A percentile compares a stretch with the other conserved stretches of the same genome.
phyloP scores from a whole-genome alignment of 2,113 vertebrate genomes.

The Chionis minor region DNA sequence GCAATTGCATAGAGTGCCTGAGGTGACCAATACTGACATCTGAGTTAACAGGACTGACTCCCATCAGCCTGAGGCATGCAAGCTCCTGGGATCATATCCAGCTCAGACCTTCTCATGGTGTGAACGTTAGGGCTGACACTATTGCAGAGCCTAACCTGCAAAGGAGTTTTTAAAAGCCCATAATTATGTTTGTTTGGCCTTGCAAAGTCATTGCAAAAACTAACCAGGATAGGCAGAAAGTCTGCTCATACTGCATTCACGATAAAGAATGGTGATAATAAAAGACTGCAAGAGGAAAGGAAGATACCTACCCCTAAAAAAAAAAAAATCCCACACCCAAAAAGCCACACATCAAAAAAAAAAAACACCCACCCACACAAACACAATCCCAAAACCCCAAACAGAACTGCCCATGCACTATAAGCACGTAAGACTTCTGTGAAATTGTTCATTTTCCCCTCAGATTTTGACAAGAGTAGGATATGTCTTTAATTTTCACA shows the following conservation, averaged over 20 bases:
- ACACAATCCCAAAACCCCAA: not conserved
- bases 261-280: not conserved
- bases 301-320: not conserved
- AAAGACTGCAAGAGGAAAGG: not conserved
- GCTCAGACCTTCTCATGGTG: not conserved
- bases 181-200: conserved; percentile 19
- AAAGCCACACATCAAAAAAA: not conserved
- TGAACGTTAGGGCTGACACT: not conserved
- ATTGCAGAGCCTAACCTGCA: conserved; percentile 10
- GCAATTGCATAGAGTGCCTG: not conserved
- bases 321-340: not conserved
- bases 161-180: conserved; percentile 15
- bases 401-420: not conserved
- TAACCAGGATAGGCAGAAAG: not conserved
- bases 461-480: not conserved
- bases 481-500: not conserved
- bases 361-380: not conserved
- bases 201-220: not conserved
- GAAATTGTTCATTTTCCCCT: not conserved
- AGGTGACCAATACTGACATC: not conserved
- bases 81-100: not conserved
- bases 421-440: not conserved
- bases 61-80: not conserved
- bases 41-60: conserved; percentile 4
- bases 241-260: not conserved